Base-by-base conservation (phyloP, 2,888 invertebrate species). In the Volucella inanis region DNA sequence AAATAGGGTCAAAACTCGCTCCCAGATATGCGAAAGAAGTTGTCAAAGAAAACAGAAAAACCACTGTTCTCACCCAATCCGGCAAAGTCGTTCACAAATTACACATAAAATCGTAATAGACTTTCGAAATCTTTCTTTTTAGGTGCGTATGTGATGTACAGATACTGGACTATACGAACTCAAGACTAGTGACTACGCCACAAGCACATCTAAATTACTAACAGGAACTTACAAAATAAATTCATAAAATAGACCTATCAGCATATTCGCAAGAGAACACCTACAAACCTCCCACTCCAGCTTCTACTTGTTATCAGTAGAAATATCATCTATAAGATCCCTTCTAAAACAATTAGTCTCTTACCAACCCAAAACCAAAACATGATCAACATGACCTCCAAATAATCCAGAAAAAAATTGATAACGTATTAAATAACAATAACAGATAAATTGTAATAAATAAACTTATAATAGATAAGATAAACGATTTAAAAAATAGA, bases 111-210 rank as follows among this genome's bases (percentile, higher is more conserved):
- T n/a, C n/a, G n/a, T n/a, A n/a, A n/a, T n/a, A n/a, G n/a, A n/a
- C n/a, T n/a, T n/a, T n/a, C n/a, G n/a, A n/a, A n/a, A n/a, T n/a
- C n/a, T n/a, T n/a, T n/a, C n/a, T n/a, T n/a, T n/a, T 12, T 31
- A 49, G 15, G 9, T 52, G 52, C 52, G 3, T 18, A 11, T 3
- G 52, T 9, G 52, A 22, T 10, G 22, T 52, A 18, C 52, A 52
- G n/a, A 15, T 59, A 43, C 9, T 59, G 59, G 59, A 59, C 41
- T 41, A 59, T 15, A 43, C 59, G 11, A 59, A 59, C 59, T 15
- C 57, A 15, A 41, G 41, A 41, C 41, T 59, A 8, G 41, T 59
- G 15, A 59, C 39, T 11, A 59, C 10, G 11, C 14, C 43, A 41
- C 59, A 2, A 41, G 59, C 38, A 55, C n/a, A 55, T 55, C 55